Percentiles rank a stretch among this genome's conserved stretches.
These are phyloP conservation scores for Pelochelys cantorii DNA, from an alignment of 2,797 vertebrate genomes.

Conservation along the genomic window DNA sequence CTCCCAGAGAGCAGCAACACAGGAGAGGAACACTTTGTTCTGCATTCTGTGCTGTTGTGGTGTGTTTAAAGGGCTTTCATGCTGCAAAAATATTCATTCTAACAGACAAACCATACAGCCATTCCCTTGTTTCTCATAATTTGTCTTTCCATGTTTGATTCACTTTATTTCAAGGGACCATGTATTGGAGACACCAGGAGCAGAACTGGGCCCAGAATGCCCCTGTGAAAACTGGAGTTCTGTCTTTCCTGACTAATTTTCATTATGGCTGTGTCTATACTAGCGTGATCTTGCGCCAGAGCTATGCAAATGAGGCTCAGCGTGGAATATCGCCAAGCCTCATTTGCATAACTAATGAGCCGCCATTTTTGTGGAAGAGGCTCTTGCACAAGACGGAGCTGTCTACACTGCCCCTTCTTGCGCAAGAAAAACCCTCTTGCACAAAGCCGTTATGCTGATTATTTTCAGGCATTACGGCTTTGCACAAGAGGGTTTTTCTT, in stretches of 20 bases:
- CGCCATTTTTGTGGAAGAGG: too few relatives aligned
- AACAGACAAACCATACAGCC: not conserved
- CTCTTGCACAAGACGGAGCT: too few relatives aligned
- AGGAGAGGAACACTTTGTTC: constrained; percentile 16
- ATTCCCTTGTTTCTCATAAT: not conserved
- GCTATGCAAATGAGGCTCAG: too few relatives aligned
- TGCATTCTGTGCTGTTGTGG: not conserved
- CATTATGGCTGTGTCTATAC: not conserved
- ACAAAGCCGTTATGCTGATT: too few relatives aligned
- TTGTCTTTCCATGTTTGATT: not conserved
- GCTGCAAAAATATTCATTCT: not conserved
- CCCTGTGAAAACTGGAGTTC: not conserved
- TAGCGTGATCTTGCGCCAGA: too few relatives aligned
- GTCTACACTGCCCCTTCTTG: too few relatives aligned
- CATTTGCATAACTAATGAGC: too few relatives aligned
- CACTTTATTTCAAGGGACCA: not conserved
- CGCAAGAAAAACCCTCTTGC: too few relatives aligned
- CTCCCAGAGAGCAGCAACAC: not conserved
- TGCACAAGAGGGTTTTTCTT: too few relatives aligned
- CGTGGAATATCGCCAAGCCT: too few relatives aligned
- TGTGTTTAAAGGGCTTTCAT: not conserved
- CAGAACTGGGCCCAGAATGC: not conserved
- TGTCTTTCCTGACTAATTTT: not conserved
- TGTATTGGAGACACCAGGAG: not conserved
- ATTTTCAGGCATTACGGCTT: too few relatives aligned